Base-by-base conservation (phyloP, 2,797 vertebrate species). In the Siniperca scherzeri region DNA sequence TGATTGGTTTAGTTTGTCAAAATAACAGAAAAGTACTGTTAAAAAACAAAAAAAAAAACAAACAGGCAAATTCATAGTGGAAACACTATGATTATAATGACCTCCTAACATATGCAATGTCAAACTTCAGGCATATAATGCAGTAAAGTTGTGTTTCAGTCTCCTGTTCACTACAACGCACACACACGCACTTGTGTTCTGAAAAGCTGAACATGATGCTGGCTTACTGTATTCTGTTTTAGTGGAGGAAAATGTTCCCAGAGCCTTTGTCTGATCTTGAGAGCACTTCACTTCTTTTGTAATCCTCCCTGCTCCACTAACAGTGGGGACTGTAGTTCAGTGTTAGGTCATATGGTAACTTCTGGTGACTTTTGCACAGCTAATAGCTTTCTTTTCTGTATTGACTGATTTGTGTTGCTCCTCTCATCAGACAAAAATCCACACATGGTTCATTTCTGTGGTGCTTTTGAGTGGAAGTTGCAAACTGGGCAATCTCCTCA, bases 351-450 rank as follows among this genome's bases (percentile, higher is more conserved):
- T 3, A 6, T 9, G 33, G 27, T 30, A 65, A 82, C 73, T 36
- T 38, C 55, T 19, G 17, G 11, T 50, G 60, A 65, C 48, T 68
- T 69, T 14, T 50, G 38, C 11, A 2, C 7, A 30, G 25, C 46
- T 74, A 21, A 30, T 33, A 10, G 64, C 21, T 46, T 0, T 74
- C n/a, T 68, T 48, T 44, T 50, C 25, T 17, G n/a, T n/a, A n/a
- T n/a, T 11, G 14, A 27, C 48, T 62, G 68, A 84, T 78, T 30
- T 64, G 52, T 62, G 55, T 50, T 42, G 56, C 64, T 30, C 9
- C 10, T 73, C 57, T 70, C 55, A 65, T 56, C 72, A 69, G 50
- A 69, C n/a, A 59, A 42, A 16, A 73, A 69, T 59, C 50, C 52
- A 77, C 59, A 75, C 69, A 22, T 36, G 55, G 60, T 52, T 42